Conservation (phyloP, 2,888 invertebrate species). For the Mechanitis messenoides region DNA sequence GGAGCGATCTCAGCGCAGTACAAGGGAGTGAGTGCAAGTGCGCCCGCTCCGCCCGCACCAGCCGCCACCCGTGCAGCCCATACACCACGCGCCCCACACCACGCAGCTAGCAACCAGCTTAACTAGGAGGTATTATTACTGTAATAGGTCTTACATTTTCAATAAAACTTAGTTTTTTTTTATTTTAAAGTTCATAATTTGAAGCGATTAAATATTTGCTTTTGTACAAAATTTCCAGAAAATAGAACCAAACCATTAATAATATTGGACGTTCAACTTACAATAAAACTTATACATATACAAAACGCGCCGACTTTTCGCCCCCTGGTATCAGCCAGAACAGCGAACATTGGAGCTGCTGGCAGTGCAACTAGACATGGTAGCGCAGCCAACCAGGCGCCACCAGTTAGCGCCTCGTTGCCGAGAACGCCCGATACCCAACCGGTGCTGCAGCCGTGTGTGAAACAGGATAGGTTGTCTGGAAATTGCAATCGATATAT, state of each 20-base stretch:
- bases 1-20: constrained; percentile 71
- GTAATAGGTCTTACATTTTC: neutral
- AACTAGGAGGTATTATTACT: constrained; percentile 40
- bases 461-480: constrained; percentile 70
- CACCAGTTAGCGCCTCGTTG: constrained; percentile 61
- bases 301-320: constrained; percentile 61
- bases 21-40: constrained; percentile 56
- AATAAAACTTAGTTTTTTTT: neutral
- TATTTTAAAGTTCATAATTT: too few species aligned
- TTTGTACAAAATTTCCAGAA: too few species aligned
- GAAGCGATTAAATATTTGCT: too few species aligned
- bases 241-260: neutral
- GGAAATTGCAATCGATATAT: constrained; percentile 16
- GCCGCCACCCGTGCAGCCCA: constrained; percentile 68
- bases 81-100: constrained; percentile 62
- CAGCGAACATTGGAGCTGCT: constrained; percentile 67
- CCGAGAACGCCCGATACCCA: constrained; percentile 71
- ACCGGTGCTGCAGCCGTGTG: constrained; percentile 69
- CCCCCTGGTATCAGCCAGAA: constrained; percentile 61
- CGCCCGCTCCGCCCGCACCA: constrained; percentile 66
- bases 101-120: constrained; percentile 67
- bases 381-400: constrained; percentile 67
- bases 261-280: constrained; percentile 37
- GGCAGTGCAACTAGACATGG: constrained; percentile 66
- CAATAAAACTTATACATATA: constrained; percentile 61